Evolutionary conservation across 2,113 vertebrate genomes (phyloP).

Genomic region (Rhinoptilus africanus): DNA sequence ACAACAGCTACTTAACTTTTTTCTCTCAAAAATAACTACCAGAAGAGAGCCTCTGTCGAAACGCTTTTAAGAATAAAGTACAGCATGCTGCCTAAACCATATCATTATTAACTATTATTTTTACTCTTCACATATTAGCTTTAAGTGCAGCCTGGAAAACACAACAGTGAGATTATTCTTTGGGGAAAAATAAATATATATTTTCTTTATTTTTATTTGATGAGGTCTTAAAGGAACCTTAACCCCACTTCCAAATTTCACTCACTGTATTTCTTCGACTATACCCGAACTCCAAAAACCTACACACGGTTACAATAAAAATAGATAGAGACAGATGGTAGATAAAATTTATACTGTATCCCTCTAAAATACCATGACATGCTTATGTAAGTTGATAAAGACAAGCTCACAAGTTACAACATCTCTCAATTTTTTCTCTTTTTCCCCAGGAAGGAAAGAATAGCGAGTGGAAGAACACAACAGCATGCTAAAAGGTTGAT

Average conservation of each 20-base stretch:
- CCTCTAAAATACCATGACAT: background rate
- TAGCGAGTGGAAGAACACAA: background rate
- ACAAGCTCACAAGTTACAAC: background rate
- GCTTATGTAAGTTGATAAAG: background rate
- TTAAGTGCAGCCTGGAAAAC: background rate
- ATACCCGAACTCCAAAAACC: background rate
- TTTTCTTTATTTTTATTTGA: conserved; percentile 2
- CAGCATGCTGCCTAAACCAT: background rate
- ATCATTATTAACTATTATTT: background rate
- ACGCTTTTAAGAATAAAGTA: background rate
- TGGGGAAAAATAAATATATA: background rate
- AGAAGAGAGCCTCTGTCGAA: background rate
- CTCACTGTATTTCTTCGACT: background rate
- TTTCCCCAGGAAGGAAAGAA: background rate
- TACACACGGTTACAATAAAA: background rate
- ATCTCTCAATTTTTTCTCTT: background rate
- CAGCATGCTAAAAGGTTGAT: background rate
- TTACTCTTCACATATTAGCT: background rate
- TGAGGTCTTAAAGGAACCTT: background rate
- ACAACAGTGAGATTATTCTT: background rate
- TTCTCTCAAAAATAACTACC: background rate
- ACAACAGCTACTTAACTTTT: background rate
- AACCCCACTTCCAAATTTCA: background rate
- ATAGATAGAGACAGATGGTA: background rate
- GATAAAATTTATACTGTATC: background rate